Base-by-base conservation (phyloP, 1,140 invertebrate species). In the Ylistrum balloti region DNA sequence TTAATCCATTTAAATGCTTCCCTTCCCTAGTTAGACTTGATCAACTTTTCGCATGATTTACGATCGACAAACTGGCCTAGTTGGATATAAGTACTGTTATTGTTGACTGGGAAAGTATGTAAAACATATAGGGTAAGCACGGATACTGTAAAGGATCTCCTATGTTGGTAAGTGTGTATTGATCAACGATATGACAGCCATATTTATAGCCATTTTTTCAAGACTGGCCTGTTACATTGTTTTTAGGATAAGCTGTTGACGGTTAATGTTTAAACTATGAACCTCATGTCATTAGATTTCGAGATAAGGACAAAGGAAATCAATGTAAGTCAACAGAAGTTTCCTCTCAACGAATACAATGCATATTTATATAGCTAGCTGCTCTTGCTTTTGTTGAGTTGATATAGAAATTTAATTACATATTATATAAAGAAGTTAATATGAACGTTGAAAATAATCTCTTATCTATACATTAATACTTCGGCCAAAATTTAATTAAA, bases 1-100 rank as follows among this genome's bases (percentile, higher is more conserved):
- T 74, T 74, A 74, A 74, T 74, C 56, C 56, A 74, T 74, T 74
- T 74, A 74, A 74, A 74, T 28, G 56, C n/a, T 74, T 11, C 56
- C 56, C 56, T 74, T 74, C 56, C 56, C 56, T 3, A 74, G 56
- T 17, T 74, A 74, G 56, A 74, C 56, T 74, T 74, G 56, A 74
- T 74, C 56, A 74, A 74, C 56, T n/a, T 74, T 28, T 3, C 56
- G 22, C 56, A 74, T 74, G 56, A 74, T 74, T 74, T 74, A 28
- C 56, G 56, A 74, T 28, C n/a, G 56, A 28, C 56, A 74, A 74
- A n/a, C 56, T 74, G n/a, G n/a, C 56, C 56, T 28, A 74, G 56
- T 74, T 5, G 56, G 56, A 17, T 74, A 74, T 74, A 74, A 74
- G 56, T 74, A 74, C 56, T 74, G n/a, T 22, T n/a, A 28, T 74